A percentile compares a stretch with the other conserved stretches of the same genome.
phyloP scores from a whole-genome alignment of 2,888 invertebrate species.

The Choreutis nemorana region DNA sequence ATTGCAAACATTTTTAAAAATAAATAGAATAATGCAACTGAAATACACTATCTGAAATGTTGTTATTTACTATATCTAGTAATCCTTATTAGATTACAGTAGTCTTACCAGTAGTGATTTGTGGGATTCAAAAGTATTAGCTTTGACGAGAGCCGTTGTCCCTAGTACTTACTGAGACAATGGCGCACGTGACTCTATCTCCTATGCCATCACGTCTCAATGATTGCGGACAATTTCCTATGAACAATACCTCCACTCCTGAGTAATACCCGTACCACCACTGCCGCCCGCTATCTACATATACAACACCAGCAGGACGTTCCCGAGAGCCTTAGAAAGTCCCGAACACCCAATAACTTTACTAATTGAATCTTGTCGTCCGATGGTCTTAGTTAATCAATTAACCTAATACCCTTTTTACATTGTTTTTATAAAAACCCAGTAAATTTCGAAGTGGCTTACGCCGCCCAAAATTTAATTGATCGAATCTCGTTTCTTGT shows the following conservation, averaged over 20 bases:
- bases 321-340: slow-evolving; percentile 7
- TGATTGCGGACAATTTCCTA: slow-evolving; percentile 17
- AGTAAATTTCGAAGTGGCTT: slow-evolving; percentile 59
- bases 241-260: slow-evolving; percentile 25
- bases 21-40: too few relatives aligned
- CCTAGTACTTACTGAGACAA: slow-evolving; percentile 30
- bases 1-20: too few relatives aligned
- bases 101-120: slow-evolving; percentile 25
- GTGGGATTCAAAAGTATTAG: slow-evolving; percentile 20
- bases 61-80: too few relatives aligned
- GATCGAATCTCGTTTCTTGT: slow-evolving; percentile 62
- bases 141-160: slow-evolving; percentile 28
- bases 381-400: slow-evolving; percentile 39
- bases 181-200: slow-evolving; percentile 44
- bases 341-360: slow-evolving; percentile 12
- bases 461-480: slow-evolving; percentile 62
- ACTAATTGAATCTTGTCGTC: slow-evolving; percentile 15
- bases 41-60: too few relatives aligned
- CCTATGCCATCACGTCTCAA: background rate
- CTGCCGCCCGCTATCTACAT: slow-evolving; percentile 15
- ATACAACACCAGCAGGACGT: slow-evolving; percentile 9
- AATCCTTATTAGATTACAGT: too few relatives aligned
- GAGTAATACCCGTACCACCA: slow-evolving; percentile 22
- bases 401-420: slow-evolving; percentile 45
- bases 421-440: slow-evolving; percentile 45